phyloP scores from a whole-genome alignment of 2,797 vertebrate genomes.

The Hydrolagus colliei region DNA sequence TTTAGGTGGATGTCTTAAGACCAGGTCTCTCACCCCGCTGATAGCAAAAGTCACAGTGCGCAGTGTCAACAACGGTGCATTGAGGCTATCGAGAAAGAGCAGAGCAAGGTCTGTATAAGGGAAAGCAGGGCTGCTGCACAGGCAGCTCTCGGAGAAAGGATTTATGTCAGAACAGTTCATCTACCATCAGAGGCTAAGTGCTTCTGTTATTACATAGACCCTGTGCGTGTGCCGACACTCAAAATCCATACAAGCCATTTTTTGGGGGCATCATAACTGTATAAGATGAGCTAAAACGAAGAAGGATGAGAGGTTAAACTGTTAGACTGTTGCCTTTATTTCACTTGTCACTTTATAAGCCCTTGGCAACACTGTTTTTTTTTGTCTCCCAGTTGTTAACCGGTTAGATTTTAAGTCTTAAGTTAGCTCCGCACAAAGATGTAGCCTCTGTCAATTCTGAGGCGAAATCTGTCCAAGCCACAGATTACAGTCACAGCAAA shows the following conservation, averaged over 20 bases:
- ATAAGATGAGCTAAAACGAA: constrained; percentile 9
- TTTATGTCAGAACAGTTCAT: background rate
- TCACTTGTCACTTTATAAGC: background rate
- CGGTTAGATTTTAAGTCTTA: constrained; percentile 26
- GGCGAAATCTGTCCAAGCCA: constrained; percentile 13
- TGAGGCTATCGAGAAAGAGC: too few species aligned
- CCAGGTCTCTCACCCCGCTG: too few species aligned
- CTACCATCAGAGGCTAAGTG: background rate
- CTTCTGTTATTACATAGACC: background rate
- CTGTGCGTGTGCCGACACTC: background rate
- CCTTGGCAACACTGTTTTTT: background rate
- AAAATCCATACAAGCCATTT: constrained; percentile 11
- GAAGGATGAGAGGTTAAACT: constrained; percentile 24
- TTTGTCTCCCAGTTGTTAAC: constrained; percentile 8
- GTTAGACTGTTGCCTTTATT: constrained; percentile 1
- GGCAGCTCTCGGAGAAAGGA: background rate
- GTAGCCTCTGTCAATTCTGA: constrained; percentile 7
- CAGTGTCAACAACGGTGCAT: too few species aligned
- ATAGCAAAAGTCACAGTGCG: too few species aligned
- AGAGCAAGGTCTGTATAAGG: too few species aligned
- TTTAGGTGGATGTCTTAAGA: too few species aligned
- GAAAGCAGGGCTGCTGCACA: too few species aligned
- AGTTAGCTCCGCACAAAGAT: constrained; percentile 9
- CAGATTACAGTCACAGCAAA: constrained; percentile 27
- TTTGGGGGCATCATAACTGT: constrained; percentile 2